These are phyloP conservation scores for Australoheros scitulus DNA, from an alignment of 2,113 vertebrate genomes.

Conservation along the genomic window DNA sequence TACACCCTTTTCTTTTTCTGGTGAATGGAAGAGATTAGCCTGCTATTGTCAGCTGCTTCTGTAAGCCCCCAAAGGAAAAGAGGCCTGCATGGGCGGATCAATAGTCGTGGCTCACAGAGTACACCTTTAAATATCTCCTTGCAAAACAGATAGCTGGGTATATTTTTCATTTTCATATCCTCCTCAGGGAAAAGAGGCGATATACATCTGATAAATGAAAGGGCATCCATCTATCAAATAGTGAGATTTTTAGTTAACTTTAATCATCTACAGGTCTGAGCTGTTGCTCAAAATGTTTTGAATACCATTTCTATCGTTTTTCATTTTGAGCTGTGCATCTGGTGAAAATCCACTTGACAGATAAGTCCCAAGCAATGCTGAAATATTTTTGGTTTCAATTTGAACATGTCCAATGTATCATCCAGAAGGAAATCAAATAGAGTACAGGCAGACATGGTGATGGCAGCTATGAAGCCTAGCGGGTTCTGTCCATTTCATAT, in stretches of 20 bases:
- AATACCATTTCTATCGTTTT: slow-evolving; percentile 39
- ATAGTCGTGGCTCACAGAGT: slow-evolving; percentile 36
- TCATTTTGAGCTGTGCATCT: slow-evolving; percentile 13
- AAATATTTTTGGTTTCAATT: slow-evolving; percentile 63
- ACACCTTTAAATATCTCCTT: slow-evolving; percentile 41
- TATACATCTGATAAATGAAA: slow-evolving; percentile 52
- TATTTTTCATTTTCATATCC: slow-evolving; percentile 42
- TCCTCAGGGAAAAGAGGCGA: slow-evolving; percentile 15
- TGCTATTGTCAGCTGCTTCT: slow-evolving; percentile 52
- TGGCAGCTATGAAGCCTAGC: slow-evolving; percentile 29
- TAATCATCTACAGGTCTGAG: slow-evolving; percentile 49
- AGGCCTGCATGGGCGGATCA: slow-evolving; percentile 56
- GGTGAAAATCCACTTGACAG: slow-evolving; percentile 49
- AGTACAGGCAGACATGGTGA: slow-evolving; percentile 31
- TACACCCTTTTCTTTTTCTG: slow-evolving; percentile 22
- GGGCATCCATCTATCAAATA: slow-evolving; percentile 40
- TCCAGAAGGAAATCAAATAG: slow-evolving; percentile 58
- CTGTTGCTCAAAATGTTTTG: slow-evolving; percentile 41
- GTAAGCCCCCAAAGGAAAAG: slow-evolving; percentile 38
- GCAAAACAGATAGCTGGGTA: slow-evolving; percentile 20
- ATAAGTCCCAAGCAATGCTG: slow-evolving; percentile 42
- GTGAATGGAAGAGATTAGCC: slow-evolving; percentile 52
- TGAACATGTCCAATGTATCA: slow-evolving; percentile 61
- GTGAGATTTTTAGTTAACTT: slow-evolving; percentile 46
- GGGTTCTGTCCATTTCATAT: slow-evolving; percentile 35